Percentiles rank a stretch among this genome's conserved stretches.
Conservation (phyloP, 2,113 vertebrate species). For the Notarius quadriscutis region DNA sequence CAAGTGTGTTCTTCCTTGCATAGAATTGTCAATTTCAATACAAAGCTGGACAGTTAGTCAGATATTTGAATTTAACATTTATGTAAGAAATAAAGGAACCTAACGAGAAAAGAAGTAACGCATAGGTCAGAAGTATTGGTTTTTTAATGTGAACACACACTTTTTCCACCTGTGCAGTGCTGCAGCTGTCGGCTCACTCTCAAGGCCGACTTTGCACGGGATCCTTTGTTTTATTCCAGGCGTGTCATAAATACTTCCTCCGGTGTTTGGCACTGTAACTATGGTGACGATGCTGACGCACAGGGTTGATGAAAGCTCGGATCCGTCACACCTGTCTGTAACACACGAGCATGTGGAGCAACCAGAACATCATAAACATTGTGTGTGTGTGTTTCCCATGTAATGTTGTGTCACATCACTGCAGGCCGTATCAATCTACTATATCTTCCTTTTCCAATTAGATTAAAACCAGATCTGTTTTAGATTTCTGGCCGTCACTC, state of each 20-base stretch:
- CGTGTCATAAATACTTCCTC: constrained; percentile 24
- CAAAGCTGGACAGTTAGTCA: not conserved
- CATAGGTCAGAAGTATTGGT: not conserved
- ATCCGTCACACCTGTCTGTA: constrained; percentile 30
- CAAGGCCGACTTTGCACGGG: constrained; percentile 26
- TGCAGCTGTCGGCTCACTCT: not conserved
- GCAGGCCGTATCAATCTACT: not conserved
- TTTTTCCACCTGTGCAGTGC: constrained; percentile 17
- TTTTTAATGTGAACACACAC: not conserved
- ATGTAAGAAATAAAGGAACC: not conserved
- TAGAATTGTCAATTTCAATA: not conserved
- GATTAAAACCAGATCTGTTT: not conserved
- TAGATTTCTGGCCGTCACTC: not conserved
- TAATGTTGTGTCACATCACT: not conserved
- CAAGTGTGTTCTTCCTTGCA: not conserved
- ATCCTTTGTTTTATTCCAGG: constrained; percentile 33
- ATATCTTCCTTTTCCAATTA: not conserved
- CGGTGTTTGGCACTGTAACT: constrained; percentile 10
- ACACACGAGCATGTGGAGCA: constrained; percentile 17
- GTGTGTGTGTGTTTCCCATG: not conserved
- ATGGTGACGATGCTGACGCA: constrained; percentile 8
- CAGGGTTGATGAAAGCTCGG: constrained; percentile 15
- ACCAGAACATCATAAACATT: constrained; percentile 21
- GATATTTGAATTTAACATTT: not conserved
- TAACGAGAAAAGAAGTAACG: not conserved